phyloP scores from a whole-genome alignment of 2,888 invertebrate genomes.

The Parnassius orleans region DNA sequence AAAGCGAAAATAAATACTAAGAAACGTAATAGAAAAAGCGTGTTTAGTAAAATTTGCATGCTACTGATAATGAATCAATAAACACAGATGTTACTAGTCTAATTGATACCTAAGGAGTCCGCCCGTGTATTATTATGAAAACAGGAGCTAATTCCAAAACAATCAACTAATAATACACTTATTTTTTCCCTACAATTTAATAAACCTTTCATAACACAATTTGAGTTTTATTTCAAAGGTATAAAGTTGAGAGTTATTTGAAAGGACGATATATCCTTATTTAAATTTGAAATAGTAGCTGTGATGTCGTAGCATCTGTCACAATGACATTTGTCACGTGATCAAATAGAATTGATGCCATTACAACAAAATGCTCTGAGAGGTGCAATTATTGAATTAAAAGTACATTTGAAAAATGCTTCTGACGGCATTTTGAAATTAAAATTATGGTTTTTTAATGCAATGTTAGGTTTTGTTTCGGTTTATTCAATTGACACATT shows the following conservation, averaged over 20 bases:
- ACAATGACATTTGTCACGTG: conserved; percentile 75
- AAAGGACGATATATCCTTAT: background rate
- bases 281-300: background rate
- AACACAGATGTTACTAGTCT: conserved; percentile 14
- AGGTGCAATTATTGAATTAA: conserved; percentile 75
- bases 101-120: conserved; percentile 22
- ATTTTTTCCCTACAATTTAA: conserved; percentile 36
- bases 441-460: conserved; percentile 1
- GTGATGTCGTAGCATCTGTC: conserved; percentile 60
- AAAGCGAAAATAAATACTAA: too few relatives aligned
- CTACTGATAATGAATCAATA: background rate
- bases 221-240: background rate
- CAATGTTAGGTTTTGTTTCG: background rate
- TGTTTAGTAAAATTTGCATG: too few relatives aligned
- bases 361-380: conserved; percentile 50
- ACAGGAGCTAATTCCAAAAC: conserved; percentile 43
- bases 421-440: conserved; percentile 50
- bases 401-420: conserved; percentile 71
- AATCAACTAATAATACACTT: conserved; percentile 51
- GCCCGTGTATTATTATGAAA: conserved; percentile 32
- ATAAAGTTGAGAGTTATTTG: conserved; percentile 1
- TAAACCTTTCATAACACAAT: background rate
- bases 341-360: conserved; percentile 65
- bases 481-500: conserved; percentile 40
- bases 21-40: too few relatives aligned